Conservation (phyloP, 2,888 invertebrate species). For the Idaea aversata region DNA sequence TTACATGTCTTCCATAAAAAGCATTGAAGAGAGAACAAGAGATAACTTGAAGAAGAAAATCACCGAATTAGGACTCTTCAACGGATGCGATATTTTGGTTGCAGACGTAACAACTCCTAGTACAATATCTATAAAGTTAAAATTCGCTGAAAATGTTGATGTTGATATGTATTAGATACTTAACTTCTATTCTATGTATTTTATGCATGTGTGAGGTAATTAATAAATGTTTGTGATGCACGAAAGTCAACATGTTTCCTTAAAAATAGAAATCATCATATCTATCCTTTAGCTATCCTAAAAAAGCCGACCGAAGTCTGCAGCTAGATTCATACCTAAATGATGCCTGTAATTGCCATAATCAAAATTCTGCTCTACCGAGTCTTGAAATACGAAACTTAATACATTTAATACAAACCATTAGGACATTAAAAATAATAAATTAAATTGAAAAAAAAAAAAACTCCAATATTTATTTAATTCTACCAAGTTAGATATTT, state of each 20-base stretch:
- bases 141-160: conserved; percentile 80
- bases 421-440: too few species aligned
- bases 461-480: too few species aligned
- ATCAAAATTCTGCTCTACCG: too few species aligned
- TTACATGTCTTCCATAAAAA: conserved; percentile 95
- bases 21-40: conserved; percentile 94
- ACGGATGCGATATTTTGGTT: conserved; percentile 93
- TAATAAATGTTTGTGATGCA: not conserved
- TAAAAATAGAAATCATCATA: not conserved
- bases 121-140: conserved; percentile 87
- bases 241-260: not conserved
- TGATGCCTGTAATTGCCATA: too few species aligned
- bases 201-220: not conserved
- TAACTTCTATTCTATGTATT: not conserved
- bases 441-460: too few species aligned
- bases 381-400: too few species aligned
- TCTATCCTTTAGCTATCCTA: too few species aligned
- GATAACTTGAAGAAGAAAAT: conserved; percentile 93
- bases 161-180: conserved; percentile 57
- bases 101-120: conserved; percentile 95
- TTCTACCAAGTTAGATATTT: too few species aligned
- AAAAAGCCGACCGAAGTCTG: too few species aligned
- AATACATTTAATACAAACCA: too few species aligned
- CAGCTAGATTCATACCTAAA: too few species aligned
- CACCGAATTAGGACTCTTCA: conserved; percentile 89